phyloP scores from a whole-genome alignment of 2,113 vertebrate species.

The Cairina moschata region DNA sequence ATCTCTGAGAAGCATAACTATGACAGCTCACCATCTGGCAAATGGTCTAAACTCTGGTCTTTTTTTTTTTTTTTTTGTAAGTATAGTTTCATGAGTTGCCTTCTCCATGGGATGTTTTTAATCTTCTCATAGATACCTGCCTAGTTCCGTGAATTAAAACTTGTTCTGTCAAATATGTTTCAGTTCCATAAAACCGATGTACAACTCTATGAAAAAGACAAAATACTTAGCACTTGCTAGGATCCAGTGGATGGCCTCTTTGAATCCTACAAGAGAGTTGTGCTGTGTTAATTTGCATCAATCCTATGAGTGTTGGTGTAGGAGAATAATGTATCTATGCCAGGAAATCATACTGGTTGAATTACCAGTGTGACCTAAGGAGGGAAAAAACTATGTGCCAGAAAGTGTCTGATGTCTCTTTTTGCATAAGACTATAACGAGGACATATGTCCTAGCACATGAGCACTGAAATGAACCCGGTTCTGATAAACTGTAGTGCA shows the following conservation, averaged over 20 bases:
- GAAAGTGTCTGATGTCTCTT: not conserved
- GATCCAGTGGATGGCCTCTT: not conserved
- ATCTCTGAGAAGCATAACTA: slow-evolving; percentile 48
- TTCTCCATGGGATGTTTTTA: slow-evolving; percentile 41
- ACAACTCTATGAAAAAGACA: not conserved
- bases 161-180: not conserved
- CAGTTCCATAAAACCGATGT: not conserved
- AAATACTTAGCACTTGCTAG: not conserved
- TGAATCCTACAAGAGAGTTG: not conserved
- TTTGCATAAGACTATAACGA: not conserved
- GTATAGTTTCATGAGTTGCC: slow-evolving; percentile 6
- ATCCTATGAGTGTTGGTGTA: not conserved
- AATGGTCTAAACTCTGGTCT: slow-evolving; percentile 49
- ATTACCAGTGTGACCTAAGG: not conserved
- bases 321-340: not conserved
- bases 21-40: slow-evolving; percentile 54
- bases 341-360: not conserved
- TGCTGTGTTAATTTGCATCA: not conserved
- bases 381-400: not conserved
- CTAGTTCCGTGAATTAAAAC: slow-evolving; percentile 44
- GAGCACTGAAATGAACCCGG: not conserved
- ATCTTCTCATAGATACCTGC: slow-evolving; percentile 50
- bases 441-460: accelerated
- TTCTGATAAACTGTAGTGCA: not conserved
- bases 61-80: slow-evolving; percentile 41